Percentiles rank a stretch among this genome's conserved stretches.
Evolutionary conservation across 30 jellyfish, hydroid and myxozoan genomes (phyloP).

Genomic region (Aurelia aurita complex sp. Pacific): DNA sequence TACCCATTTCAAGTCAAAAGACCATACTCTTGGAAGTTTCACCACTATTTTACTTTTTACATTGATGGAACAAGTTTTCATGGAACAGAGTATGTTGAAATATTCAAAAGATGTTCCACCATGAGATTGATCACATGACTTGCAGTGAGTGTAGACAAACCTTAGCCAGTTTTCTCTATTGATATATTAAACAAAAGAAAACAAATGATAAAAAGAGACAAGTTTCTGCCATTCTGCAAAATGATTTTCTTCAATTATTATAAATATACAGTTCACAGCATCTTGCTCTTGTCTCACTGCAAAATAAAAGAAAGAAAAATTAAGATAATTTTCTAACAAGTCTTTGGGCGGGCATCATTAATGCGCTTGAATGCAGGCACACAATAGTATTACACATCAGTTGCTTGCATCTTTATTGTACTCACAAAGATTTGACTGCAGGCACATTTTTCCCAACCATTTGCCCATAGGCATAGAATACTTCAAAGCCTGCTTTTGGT

Average conservation of each 20-base stretch:
- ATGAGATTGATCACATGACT: no score
- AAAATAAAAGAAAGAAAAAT: constrained; percentile 3
- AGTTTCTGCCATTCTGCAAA: neutral
- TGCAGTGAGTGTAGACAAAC: no score
- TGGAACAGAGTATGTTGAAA: neutral
- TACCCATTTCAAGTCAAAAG: no score
- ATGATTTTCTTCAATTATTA: neutral
- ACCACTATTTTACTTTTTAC: no score
- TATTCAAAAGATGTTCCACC: neutral
- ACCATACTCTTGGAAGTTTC: no score
- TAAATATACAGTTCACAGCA: constrained; percentile 4
- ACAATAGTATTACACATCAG: no score
- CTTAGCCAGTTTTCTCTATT: neutral
- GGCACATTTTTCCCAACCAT: no score
- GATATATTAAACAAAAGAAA: neutral
- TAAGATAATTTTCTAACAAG: neutral
- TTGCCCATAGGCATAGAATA: no score
- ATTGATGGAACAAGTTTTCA: neutral
- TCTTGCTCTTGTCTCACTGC: constrained; percentile 44
- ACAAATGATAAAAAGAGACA: neutral
- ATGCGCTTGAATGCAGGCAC: no score
- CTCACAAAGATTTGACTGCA: no score
- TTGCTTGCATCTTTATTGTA: no score
- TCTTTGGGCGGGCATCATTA: neutral
- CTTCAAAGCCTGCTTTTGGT: no score